These are phyloP conservation scores for Panthera tigris DNA, from an alignment of 2,113 vertebrate species.

Conservation along the genomic window DNA sequence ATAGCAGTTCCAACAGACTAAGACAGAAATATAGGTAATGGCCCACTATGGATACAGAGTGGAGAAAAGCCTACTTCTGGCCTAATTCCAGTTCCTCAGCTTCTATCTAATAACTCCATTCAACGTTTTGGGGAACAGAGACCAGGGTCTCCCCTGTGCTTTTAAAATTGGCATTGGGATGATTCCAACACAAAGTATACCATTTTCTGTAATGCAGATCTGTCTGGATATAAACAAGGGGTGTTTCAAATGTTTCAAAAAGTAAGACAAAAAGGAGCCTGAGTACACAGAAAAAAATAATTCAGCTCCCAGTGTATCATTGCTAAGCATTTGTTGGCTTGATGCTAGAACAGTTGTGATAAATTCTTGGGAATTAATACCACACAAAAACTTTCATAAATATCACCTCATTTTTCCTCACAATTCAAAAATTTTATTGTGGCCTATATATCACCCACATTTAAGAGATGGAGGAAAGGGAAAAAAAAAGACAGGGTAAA, in stretches of 20 bases:
- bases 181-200: background rate
- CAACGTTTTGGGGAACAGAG: background rate
- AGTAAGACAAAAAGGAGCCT: background rate
- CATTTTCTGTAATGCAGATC: background rate
- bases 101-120: background rate
- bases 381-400: background rate
- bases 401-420: background rate
- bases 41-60: accelerated
- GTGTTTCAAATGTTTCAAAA: background rate
- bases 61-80: background rate
- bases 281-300: background rate
- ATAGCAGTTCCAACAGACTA: background rate
- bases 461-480: background rate
- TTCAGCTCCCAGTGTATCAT: background rate
- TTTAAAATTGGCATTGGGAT: background rate
- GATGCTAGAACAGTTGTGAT: background rate
- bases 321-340: background rate
- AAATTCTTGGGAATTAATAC: background rate
- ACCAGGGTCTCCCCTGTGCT: background rate
- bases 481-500: background rate
- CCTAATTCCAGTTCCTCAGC: too few relatives aligned
- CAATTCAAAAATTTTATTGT: background rate
- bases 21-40: background rate
- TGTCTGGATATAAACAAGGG: background rate
- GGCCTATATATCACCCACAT: background rate